A percentile compares a stretch with the other conserved stretches of the same genome.
phyloP scores from a whole-genome alignment of 1,140 invertebrate species.

The Dendrolimus kikuchii region DNA sequence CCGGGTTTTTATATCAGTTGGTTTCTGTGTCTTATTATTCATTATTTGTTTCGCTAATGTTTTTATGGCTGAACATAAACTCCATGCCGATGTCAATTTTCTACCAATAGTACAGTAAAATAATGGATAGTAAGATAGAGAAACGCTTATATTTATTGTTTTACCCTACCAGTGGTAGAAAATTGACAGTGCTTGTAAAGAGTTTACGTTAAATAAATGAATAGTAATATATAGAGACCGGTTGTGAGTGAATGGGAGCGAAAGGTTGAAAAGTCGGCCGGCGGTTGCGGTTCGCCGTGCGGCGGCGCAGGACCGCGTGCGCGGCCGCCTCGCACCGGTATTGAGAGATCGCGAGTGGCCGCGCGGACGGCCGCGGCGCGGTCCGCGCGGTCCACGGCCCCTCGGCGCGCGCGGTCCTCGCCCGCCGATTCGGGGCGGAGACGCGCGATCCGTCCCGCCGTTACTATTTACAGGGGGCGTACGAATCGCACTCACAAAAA shows the following conservation, averaged over 20 bases:
- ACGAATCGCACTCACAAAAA: conserved; percentile 50
- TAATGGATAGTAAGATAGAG: too few relatives aligned
- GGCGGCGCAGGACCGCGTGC: conserved; percentile 27
- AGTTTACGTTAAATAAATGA: too few relatives aligned
- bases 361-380: conserved; percentile 24
- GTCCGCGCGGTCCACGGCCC: conserved; percentile 46
- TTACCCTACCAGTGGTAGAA: too few relatives aligned
- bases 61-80: too few relatives aligned
- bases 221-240: background rate
- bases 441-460: conserved; percentile 48
- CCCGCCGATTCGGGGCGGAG: conserved; percentile 52
- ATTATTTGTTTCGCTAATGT: too few relatives aligned
- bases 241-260: background rate
- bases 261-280: background rate
- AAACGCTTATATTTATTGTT: too few relatives aligned
- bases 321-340: conserved; percentile 35
- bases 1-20: too few relatives aligned
- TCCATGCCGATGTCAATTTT: too few relatives aligned
- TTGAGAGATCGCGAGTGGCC: conserved; percentile 56
- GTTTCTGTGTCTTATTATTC: too few relatives aligned
- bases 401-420: conserved; percentile 54
- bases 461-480: conserved; percentile 61
- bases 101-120: too few relatives aligned
- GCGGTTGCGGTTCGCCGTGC: conserved; percentile 21
- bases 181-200: too few relatives aligned